A percentile compares a stretch with the other conserved stretches of the same genome.
These are phyloP conservation scores for Bombus balteatus DNA, from an alignment of 1,140 invertebrate genomes.

Conservation along the genomic window DNA sequence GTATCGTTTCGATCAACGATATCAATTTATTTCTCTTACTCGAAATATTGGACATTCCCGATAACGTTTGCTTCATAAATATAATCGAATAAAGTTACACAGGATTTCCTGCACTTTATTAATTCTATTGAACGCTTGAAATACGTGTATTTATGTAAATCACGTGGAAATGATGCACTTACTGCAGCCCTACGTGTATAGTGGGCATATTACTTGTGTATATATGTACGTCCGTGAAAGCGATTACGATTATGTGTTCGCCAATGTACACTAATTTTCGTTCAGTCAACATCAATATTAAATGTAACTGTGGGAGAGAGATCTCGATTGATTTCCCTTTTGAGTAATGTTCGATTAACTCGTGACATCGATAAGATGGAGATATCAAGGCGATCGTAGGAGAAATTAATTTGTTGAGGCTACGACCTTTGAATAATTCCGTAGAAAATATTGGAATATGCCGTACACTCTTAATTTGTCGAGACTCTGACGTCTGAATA, in stretches of 20 bases:
- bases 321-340: slow-evolving; percentile 13
- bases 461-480: background rate
- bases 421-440: background rate
- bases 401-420: background rate
- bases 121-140: background rate
- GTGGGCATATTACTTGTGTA: too few species aligned
- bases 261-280: background rate
- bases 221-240: background rate
- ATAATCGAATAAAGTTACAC: too few species aligned
- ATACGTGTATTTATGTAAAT: background rate
- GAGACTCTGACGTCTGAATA: background rate
- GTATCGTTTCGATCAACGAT: background rate
- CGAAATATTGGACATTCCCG: background rate
- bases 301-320: background rate
- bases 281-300: background rate
- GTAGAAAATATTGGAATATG: background rate
- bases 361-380: background rate
- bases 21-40: background rate
- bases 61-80: background rate
- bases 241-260: too few species aligned
- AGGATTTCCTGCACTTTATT: background rate
- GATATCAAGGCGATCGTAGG: background rate
- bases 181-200: background rate
- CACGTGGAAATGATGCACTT: background rate
- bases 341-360: background rate